phyloP scores from a whole-genome alignment of 30 jellyfish, hydroid and myxozoan genomes.

The Hydra vulgaris region DNA sequence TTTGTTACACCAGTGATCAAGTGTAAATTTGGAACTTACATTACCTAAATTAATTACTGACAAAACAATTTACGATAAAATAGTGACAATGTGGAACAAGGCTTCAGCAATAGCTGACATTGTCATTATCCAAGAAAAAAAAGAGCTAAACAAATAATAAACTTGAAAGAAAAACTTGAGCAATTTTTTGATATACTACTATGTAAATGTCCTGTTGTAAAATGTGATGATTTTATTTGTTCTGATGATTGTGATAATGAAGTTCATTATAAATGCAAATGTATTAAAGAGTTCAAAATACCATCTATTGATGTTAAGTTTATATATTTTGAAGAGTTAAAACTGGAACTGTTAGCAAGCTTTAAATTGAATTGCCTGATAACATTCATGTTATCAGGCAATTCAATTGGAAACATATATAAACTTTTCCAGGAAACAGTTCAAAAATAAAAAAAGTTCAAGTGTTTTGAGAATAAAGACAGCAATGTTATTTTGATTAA shows the following conservation, averaged over 20 bases:
- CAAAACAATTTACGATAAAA: background rate
- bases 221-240: background rate
- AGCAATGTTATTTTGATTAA: too few relatives aligned
- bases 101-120: background rate
- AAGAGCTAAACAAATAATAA: background rate
- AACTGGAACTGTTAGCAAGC: too few relatives aligned
- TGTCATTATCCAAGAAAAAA: background rate
- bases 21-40: background rate
- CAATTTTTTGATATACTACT: background rate
- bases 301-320: background rate
- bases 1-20: background rate
- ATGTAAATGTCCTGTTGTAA: background rate
- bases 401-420: too few relatives aligned
- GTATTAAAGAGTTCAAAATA: background rate
- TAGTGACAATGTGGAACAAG: background rate
- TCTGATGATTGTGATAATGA: background rate
- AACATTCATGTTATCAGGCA: too few relatives aligned
- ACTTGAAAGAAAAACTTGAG: background rate
- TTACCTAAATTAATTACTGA: background rate
- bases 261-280: background rate
- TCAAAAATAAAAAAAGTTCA: too few relatives aligned
- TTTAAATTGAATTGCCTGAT: too few relatives aligned
- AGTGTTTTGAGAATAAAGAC: too few relatives aligned
- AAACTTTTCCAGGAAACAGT: too few relatives aligned
- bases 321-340: too few relatives aligned